These are phyloP conservation scores for Drosophila kanekoi DNA, from an alignment of 2,888 invertebrate genomes.

Conservation along the genomic window DNA sequence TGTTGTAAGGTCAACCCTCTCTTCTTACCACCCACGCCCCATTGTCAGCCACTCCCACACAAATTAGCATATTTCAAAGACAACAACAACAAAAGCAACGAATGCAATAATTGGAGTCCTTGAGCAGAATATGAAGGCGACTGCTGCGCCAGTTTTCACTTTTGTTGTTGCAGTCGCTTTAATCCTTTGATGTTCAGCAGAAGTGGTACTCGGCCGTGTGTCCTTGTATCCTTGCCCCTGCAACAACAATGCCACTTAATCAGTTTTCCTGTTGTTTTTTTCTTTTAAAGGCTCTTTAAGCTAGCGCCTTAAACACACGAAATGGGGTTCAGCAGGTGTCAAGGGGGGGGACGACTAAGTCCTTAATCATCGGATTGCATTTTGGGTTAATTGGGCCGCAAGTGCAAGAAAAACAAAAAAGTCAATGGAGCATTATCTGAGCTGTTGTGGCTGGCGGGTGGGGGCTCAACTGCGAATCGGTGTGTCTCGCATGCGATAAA, in stretches of 20 bases:
- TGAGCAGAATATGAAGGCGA: slow-evolving; percentile 29
- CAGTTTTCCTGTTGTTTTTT: slow-evolving; percentile 38
- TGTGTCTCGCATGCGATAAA: slow-evolving; percentile 70
- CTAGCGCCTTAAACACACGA: slow-evolving; percentile 24
- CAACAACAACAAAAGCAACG: slow-evolving; percentile 50
- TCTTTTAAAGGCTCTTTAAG: slow-evolving; percentile 21
- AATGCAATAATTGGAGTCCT: slow-evolving; percentile 80
- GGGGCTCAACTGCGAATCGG: background rate
- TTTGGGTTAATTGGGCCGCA: slow-evolving; percentile 65
- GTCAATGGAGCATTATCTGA: slow-evolving; percentile 26
- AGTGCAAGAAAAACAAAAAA: slow-evolving; percentile 39
- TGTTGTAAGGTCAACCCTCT: slow-evolving; percentile 33
- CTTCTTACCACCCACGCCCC: background rate
- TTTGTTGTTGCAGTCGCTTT: slow-evolving; percentile 63
- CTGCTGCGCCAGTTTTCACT: slow-evolving; percentile 69
- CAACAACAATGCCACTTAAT: slow-evolving; percentile 64
- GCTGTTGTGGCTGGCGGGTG: background rate
- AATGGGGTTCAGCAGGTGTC: slow-evolving; percentile 40
- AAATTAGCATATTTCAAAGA: slow-evolving; percentile 82
- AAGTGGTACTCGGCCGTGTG: slow-evolving; percentile 75
- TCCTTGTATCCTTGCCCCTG: slow-evolving; percentile 58
- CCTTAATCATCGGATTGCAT: slow-evolving; percentile 52
- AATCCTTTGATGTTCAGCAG: slow-evolving; percentile 79
- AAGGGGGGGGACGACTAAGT: slow-evolving; percentile 26
- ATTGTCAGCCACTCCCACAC: background rate